Evolutionary conservation across 2,113 vertebrate species (phyloP).

Genomic region (Hippocampus guttulatus): DNA sequence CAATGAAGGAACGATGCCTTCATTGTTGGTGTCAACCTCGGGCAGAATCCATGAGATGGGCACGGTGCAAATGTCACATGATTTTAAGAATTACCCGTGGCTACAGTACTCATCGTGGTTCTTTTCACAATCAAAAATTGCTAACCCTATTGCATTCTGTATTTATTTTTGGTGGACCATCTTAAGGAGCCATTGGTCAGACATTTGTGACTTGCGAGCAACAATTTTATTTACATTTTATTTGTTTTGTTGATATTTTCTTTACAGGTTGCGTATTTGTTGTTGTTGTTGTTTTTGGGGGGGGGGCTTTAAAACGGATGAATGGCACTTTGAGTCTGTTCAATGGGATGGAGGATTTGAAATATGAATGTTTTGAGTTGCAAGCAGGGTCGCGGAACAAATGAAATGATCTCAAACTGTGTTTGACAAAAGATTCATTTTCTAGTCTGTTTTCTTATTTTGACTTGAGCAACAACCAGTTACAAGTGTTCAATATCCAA

Average conservation of each 20-base stretch:
- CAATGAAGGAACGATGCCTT: not conserved
- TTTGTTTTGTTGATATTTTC: no score
- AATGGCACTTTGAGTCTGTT: not conserved
- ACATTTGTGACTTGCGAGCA: no score
- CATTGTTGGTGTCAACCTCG: slow-evolving; percentile 19
- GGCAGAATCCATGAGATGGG: slow-evolving; percentile 4
- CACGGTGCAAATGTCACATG: not conserved
- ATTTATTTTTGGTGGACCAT: not conserved
- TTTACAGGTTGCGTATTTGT: no score
- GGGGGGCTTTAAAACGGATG: no score
- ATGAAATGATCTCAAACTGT: not conserved
- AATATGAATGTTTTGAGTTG: not conserved
- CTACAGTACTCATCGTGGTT: not conserved
- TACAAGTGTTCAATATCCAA: no score
- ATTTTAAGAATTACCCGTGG: not conserved
- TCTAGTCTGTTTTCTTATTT: not conserved
- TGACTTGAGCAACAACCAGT: no score
- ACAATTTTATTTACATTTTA: no score
- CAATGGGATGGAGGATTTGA: not conserved
- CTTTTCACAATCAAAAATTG: not conserved
- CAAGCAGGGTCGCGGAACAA: not conserved
- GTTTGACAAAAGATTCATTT: not conserved
- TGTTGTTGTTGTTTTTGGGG: no score
- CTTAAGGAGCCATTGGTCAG: no score
- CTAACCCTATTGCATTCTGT: not conserved